Base-by-base conservation (phyloP, 1,140 invertebrate genomes). In the Brachystomella parvula region DNA sequence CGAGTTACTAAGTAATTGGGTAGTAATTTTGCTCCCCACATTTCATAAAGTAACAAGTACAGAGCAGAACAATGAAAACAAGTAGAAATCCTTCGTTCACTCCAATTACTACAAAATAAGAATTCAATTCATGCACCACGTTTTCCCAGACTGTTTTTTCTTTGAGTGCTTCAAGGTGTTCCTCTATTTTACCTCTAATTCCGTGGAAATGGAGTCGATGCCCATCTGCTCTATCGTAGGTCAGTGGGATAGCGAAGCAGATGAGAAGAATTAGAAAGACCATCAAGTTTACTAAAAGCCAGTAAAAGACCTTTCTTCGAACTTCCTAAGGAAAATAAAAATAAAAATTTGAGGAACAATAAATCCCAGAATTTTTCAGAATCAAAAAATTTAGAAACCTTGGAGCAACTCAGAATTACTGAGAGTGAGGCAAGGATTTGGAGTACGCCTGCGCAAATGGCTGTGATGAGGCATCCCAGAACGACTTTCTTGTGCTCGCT, bases 21-120 rank as follows among this genome's bases (percentile, higher is more conserved):
- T n/a, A n/a, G n/a, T 53, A 53, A 53, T 53, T 53, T 6, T 53
- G 24, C 6, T 53, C 49, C 12, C 49, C 49, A 24, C 49, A 53
- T 24, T 53, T 53, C 49, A 53, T 53, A 24, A 12, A 53, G 49
- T 53, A 53, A 24, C 12, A 9, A 6, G 24, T 53, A 6, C 49
- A 15, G 6, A 53, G 24, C 6, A 53, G 21, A 53, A 53, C 21
- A 9, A 53, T 53, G 49, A 17, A 17, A 24, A 53, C 49, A 24
- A 53, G 21, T 53, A 53, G 21, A 26, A 53, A 6, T 15, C 12
- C 49, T 53, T 53, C 49, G 21, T 53, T 53, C 6, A 53, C 6
- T 26, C 49, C 49, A 53, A 53, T 24, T 53, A 24, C 21, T 6
- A 53, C 3, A 6, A 53, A 53, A 53, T 53, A 53, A 53, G 49